Percentiles rank a stretch among this genome's conserved stretches.
Evolutionary conservation across 2,113 vertebrate species (phyloP).

Genomic region (Poeciliopsis prolifica): DNA sequence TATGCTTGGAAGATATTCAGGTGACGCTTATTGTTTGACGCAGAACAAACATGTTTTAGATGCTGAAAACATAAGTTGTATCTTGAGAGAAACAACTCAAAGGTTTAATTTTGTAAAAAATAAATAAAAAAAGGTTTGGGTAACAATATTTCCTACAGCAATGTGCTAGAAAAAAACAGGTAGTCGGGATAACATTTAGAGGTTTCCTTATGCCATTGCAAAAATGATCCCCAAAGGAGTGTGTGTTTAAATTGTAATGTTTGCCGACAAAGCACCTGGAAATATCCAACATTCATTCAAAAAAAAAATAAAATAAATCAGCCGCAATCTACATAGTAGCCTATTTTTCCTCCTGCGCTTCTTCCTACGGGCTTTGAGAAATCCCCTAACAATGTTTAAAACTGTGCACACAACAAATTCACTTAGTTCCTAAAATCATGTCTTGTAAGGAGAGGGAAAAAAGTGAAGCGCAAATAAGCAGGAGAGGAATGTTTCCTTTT

Average conservation of each 20-base stretch:
- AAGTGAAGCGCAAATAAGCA: constrained; percentile 25
- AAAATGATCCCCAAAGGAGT: constrained; percentile 59
- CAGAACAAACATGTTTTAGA: too few relatives aligned
- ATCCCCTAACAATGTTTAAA: constrained; percentile 58
- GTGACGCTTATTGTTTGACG: too few relatives aligned
- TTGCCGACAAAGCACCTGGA: constrained; percentile 51
- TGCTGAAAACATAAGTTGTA: constrained; percentile 15
- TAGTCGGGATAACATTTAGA: constrained; percentile 50
- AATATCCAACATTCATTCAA: constrained; percentile 41
- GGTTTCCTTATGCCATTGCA: constrained; percentile 29
- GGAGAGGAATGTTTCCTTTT: constrained; percentile 30
- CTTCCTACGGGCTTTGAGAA: constrained; percentile 51
- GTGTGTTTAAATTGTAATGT: constrained; percentile 36
- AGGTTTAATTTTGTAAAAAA: not conserved
- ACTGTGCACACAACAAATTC: constrained; percentile 51
- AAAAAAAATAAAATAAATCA: constrained; percentile 15
- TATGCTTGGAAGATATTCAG: too few relatives aligned
- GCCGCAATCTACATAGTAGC: constrained; percentile 29
- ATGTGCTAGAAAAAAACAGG: constrained; percentile 22
- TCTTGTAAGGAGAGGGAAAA: constrained; percentile 23
- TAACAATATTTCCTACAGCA: constrained; percentile 19
- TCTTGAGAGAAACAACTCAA: constrained; percentile 17
- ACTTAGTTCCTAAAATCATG: constrained; percentile 60
- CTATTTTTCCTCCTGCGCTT: constrained; percentile 48
- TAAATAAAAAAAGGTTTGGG: constrained; percentile 21